Base-by-base conservation (phyloP, 2,888 invertebrate genomes). In the Campoplex nolae region DNA sequence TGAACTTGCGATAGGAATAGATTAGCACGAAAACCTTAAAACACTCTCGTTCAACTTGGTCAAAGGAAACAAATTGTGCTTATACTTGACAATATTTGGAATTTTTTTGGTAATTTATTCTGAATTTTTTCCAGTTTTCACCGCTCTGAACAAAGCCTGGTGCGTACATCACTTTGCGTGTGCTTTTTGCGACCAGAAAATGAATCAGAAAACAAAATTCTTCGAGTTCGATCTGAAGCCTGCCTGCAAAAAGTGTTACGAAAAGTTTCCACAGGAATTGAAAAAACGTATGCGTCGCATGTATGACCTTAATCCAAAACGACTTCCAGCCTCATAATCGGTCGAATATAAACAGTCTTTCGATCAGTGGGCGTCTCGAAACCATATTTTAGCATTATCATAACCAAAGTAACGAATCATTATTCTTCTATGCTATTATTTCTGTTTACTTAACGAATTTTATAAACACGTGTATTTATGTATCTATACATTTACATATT, bases 121-220 rank as follows among this genome's bases (percentile, higher is more conserved):
- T 54, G n/a, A 54, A 32, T n/a, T 90, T 84, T 85, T 95, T 95
- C 51, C 95, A 99, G 99, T 99, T 82, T 99, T 99, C 95, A 99
- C 98, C 88, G 99, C 99, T 58, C 95, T 99, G 93, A 99, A 99
- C 95, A 99, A 99, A 95, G 98, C 99, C 68, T 99, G 99, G 99
- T 99, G 99, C 95, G 98, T 98, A 78, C 98, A 99, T 94, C 99
- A 99, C 95, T 99, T 99, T 95, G 98, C 99, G 76, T 99, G 99
- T 95, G 97, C 98, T 4, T 96, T 99, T 89, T 99, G 99, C 95
- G 99, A 99, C 95, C 97, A 97, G 92, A 98, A 99, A 92, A 97
- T 99, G 96, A 98, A 97, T 93, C 98, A 99, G 90, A 98, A 99
- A 95, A 98, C 99, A 65, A 99, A 99, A 95, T 99, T 99, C 95